These are phyloP conservation scores for Sula dactylatra DNA, from an alignment of 2,113 vertebrate genomes.

Conservation along the genomic window DNA sequence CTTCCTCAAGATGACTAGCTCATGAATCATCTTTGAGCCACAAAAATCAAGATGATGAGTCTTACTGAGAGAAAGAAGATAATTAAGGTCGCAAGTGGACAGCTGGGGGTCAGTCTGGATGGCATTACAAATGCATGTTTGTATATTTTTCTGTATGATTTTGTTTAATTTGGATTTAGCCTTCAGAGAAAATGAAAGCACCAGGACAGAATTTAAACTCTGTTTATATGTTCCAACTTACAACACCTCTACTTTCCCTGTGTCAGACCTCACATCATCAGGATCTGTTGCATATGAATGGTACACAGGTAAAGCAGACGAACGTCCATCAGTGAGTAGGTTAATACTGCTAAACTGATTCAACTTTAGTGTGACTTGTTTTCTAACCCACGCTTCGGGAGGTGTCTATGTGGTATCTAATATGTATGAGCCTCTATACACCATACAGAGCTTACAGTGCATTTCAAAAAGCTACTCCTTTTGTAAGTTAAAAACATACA, in stretches of 20 bases:
- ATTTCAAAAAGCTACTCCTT: constrained; percentile 57
- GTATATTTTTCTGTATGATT: background rate
- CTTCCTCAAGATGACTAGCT: background rate
- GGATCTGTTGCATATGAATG: background rate
- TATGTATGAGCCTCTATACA: constrained; percentile 12
- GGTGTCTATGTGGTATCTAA: constrained; percentile 40
- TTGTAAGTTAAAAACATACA: constrained; percentile 49
- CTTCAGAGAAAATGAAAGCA: background rate
- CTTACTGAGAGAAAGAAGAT: background rate
- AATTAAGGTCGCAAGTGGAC: background rate
- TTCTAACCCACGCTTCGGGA: constrained; percentile 52
- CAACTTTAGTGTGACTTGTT: constrained; percentile 3
- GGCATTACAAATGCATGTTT: background rate
- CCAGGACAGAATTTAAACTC: background rate
- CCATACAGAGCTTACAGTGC: background rate
- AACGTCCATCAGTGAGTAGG: background rate
- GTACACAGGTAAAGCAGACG: background rate
- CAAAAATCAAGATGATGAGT: background rate
- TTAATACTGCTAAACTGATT: constrained; percentile 5
- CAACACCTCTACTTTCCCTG: background rate
- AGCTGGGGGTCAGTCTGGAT: background rate
- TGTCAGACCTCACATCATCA: background rate
- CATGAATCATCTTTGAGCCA: constrained; percentile 26
- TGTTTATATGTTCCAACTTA: background rate
- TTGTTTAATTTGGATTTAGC: background rate